Base-by-base conservation (phyloP, 2,797 vertebrate species). In the Ceryle rudis region DNA sequence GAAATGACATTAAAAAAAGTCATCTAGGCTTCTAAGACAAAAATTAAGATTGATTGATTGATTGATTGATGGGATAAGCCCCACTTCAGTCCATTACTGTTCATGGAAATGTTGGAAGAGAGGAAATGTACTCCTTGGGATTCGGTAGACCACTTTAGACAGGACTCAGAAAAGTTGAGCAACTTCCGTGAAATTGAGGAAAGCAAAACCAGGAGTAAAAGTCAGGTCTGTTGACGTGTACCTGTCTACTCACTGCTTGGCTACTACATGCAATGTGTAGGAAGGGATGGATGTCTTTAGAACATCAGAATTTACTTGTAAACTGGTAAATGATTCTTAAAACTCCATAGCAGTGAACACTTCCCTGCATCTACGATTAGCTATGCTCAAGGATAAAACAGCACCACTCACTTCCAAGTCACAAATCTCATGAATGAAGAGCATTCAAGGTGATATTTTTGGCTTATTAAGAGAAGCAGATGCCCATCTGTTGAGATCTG, bases 291-390 rank as follows among this genome's bases (percentile, higher is more conserved):
- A 82, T 86, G 41, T 42, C 62, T 66, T 94, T 74, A 69, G 72
- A 58, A 83, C 62, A 72, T 62, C 79, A 92, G 78, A 58, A 91
- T 67, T 77, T 73, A 81, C 69, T 83, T 89, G 73, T 75, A 18
- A 46, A 94, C 71, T 88, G n/a, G 69, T 86, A 95, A 91, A 93
- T 74, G 17, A 90, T 95, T 95, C 62, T 95, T 93, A 90, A 60
- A 93, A 88, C 75, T 64, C 54, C 8, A 0, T 13, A 41, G 6
- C 39, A 78, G 31, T 1, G 8, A 90, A 81, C 26, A 14, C 28
- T 77, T 90, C 25, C 33, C 55, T 81, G 75, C 79, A 78, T 67
- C 72, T 88, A 29, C 29, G 9, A 90, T 85, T 64, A 89, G 5
- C 81, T 51, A 3, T 13, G 26, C 66, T 96, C 82, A 90, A 91